These are phyloP conservation scores for Cephalopachus bancanus DNA, from an alignment of 2,797 vertebrate species.

Conservation along the genomic window DNA sequence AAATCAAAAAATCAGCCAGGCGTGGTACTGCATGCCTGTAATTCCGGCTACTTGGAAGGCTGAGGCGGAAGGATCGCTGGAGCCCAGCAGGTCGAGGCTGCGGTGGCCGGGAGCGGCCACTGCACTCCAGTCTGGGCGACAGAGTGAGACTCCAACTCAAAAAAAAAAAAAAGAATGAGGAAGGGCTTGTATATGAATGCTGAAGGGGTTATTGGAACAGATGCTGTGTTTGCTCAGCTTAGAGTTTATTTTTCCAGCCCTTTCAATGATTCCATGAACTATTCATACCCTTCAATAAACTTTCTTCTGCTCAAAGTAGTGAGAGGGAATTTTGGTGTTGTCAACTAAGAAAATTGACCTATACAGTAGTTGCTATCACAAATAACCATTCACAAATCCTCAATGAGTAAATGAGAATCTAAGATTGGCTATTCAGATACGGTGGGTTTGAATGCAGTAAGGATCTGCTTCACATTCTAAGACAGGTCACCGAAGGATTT, in stretches of 20 bases:
- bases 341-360: not conserved
- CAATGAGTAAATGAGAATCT: not conserved
- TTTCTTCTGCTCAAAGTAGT: constrained; percentile 19
- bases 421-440: constrained; percentile 3
- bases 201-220: not conserved
- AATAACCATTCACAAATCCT: constrained; percentile 2
- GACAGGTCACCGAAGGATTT: constrained; percentile 29
- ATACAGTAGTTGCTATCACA: constrained; percentile 14
- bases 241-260: not conserved
- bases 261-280: not conserved
- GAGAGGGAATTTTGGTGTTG: constrained; percentile 16
- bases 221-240: not conserved
- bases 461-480: constrained; percentile 42
- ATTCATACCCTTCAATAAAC: not conserved
- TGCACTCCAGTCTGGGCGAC: too few relatives aligned
- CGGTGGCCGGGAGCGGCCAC: too few relatives aligned
- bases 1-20: too few relatives aligned
- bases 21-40: too few relatives aligned
- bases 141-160: too few relatives aligned
- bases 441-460: not conserved
- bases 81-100: too few relatives aligned
- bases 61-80: too few relatives aligned
- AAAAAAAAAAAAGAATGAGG: not conserved
- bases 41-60: too few relatives aligned
- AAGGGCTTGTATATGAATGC: too few relatives aligned